These are phyloP conservation scores for Thereva unica DNA, from an alignment of 2,888 invertebrate genomes.

Conservation along the genomic window DNA sequence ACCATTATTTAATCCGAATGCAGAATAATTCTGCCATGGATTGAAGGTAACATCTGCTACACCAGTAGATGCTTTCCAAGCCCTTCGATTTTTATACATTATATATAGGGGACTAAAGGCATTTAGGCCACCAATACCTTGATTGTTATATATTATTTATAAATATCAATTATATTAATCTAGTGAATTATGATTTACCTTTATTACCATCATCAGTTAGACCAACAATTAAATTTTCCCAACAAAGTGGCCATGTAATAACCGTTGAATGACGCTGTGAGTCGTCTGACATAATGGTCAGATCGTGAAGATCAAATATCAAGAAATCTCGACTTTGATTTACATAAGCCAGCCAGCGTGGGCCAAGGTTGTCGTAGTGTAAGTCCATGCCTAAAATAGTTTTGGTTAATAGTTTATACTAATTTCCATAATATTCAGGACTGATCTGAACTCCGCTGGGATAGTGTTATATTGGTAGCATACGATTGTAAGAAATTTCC, in stretches of 20 bases:
- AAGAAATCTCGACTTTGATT: slow-evolving; percentile 45
- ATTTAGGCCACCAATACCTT: slow-evolving; percentile 39
- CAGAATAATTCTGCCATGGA: slow-evolving; percentile 45
- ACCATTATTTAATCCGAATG: slow-evolving; percentile 48
- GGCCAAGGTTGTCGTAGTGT: slow-evolving; percentile 52
- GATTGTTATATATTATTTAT: slow-evolving; percentile 27
- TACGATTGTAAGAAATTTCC: too few species aligned
- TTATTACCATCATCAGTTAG: slow-evolving; percentile 46
- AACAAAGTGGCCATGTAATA: slow-evolving; percentile 52
- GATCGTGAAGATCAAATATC: slow-evolving; percentile 50
- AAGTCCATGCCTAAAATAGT: slow-evolving; percentile 49
- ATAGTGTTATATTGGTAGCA: too few species aligned
- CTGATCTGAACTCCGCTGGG: too few species aligned
- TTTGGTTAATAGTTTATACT: slow-evolving; percentile 7
- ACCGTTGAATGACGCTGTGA: slow-evolving; percentile 44
- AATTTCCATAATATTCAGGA: too few species aligned
- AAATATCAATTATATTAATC: slow-evolving; percentile 2
- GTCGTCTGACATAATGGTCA: slow-evolving; percentile 43
- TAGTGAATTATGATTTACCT: slow-evolving; percentile 45
- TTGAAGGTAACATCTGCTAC: slow-evolving; percentile 48
- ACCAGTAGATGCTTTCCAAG: slow-evolving; percentile 45
- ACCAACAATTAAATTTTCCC: slow-evolving; percentile 48
- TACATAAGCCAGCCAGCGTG: slow-evolving; percentile 52
- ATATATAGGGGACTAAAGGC: slow-evolving; percentile 47
- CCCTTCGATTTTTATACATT: slow-evolving; percentile 38